Evolutionary conservation across 1,140 invertebrate species (phyloP).

Genomic region (Elysia chlorotica): DNA sequence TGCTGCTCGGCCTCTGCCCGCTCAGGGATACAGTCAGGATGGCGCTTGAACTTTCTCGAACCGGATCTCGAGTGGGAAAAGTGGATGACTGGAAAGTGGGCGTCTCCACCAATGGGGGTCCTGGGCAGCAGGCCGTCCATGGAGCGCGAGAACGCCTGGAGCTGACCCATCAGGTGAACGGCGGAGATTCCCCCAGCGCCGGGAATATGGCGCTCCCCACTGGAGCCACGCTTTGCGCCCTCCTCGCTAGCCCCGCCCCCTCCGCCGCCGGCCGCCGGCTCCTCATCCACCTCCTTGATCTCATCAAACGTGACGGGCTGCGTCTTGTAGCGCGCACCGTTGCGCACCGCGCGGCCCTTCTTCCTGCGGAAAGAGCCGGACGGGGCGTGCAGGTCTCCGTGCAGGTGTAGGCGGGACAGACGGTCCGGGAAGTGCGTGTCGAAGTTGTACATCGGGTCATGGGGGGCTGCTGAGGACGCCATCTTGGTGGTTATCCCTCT

Average conservation of each 20-base stretch:
- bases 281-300: constrained; percentile 69
- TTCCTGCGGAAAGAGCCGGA: constrained; percentile 32
- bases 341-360: constrained; percentile 35
- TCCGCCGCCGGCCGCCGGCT: constrained; percentile 13
- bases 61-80: constrained; percentile 12
- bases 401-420: constrained; percentile 68
- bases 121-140: constrained; percentile 64
- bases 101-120: background rate
- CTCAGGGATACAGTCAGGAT: constrained; percentile 32
- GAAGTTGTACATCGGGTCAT: constrained; percentile 64
- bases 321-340: constrained; percentile 68
- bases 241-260: background rate
- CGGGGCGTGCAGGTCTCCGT: constrained; percentile 39
- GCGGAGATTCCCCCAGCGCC: too few relatives aligned
- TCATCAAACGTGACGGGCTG: constrained; percentile 78
- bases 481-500: too few relatives aligned
- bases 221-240: constrained; percentile 2
- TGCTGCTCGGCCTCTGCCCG: constrained; percentile 15
- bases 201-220: too few relatives aligned
- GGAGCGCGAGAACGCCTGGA: constrained; percentile 63
- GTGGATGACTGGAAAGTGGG: constrained; percentile 8
- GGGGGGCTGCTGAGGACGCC: constrained; percentile 30
- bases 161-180: constrained; percentile 44
- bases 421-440: constrained; percentile 76
- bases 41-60: constrained; percentile 23